Evolutionary conservation across 2,797 vertebrate species (phyloP).

Genomic region (Tokudaia muenninki): DNA sequence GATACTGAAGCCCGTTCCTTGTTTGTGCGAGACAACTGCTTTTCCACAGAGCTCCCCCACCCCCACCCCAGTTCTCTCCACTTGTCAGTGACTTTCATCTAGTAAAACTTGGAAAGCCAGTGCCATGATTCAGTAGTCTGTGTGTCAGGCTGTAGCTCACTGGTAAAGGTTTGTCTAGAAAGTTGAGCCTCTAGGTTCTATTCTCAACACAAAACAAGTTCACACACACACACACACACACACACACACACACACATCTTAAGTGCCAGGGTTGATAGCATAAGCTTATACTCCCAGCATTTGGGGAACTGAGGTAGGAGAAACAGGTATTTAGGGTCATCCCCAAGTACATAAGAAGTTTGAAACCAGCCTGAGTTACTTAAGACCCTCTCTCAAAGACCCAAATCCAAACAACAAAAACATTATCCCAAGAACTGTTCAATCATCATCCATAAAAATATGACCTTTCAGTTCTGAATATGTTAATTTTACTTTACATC

Average conservation of each 20-base stretch:
- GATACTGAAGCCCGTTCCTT: neutral
- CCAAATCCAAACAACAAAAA: neutral
- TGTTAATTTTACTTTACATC: neutral
- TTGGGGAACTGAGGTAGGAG: neutral
- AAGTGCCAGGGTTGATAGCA: neutral
- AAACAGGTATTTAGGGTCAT: neutral
- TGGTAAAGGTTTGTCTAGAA: neutral
- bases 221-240: neutral
- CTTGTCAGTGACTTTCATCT: neutral
- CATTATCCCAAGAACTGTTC: neutral
- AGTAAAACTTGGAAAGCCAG: neutral
- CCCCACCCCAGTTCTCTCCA: neutral
- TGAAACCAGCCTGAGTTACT: neutral
- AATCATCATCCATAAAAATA: conserved; percentile 7
- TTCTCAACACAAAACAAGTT: conserved; percentile 6
- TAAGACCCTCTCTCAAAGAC: neutral
- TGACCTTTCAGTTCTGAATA: neutral
- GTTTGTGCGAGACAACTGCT: neutral
- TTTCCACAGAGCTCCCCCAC: neutral
- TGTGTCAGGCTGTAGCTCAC: neutral
- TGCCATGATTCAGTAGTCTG: neutral
- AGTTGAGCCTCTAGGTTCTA: neutral
- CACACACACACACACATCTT: neutral
- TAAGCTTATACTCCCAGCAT: neutral
- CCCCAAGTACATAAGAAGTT: neutral